A percentile compares a stretch with the other conserved stretches of the same genome.
Evolutionary conservation across 2,888 invertebrate genomes (phyloP).

Genomic region (Drosophila barbarae): DNA sequence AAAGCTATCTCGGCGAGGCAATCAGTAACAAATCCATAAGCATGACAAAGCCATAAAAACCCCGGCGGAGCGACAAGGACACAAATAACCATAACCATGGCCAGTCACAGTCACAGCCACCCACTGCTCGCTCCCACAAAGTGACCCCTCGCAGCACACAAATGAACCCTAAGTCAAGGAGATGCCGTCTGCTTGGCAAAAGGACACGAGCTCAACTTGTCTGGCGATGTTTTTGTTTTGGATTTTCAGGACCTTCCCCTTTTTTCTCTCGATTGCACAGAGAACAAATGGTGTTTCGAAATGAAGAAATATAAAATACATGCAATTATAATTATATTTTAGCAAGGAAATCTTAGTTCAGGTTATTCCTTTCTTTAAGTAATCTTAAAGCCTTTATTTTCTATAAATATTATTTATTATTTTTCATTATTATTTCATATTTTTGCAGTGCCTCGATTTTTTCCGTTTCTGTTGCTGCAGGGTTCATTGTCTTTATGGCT

Average conservation of each 20-base stretch:
- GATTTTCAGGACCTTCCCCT: slow-evolving; percentile 8
- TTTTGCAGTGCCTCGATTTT: background rate
- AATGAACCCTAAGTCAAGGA: slow-evolving; percentile 52
- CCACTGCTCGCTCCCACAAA: slow-evolving; percentile 7
- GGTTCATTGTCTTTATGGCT: slow-evolving; percentile 65
- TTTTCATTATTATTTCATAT: background rate
- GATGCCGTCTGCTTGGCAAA: slow-evolving; percentile 52
- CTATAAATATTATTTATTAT: background rate
- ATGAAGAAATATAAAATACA: no score
- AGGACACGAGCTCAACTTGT: slow-evolving; percentile 39
- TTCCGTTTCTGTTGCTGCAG: slow-evolving; percentile 26
- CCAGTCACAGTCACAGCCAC: slow-evolving; percentile 2
- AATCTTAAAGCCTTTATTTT: background rate
- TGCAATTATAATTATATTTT: background rate
- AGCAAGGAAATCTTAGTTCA: background rate
- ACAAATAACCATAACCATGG: slow-evolving; percentile 26
- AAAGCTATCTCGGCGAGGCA: slow-evolving; percentile 60
- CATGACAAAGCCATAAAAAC: slow-evolving; percentile 68
- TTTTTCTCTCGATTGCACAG: slow-evolving; percentile 2
- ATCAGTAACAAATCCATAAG: slow-evolving; percentile 70
- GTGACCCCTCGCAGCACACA: slow-evolving; percentile 46
- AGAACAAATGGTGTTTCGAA: background rate
- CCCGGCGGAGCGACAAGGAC: slow-evolving; percentile 19
- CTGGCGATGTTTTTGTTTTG: slow-evolving; percentile 38
- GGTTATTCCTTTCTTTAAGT: background rate